Evolutionary conservation across 2,113 vertebrate species (phyloP).

Genomic region (Scytalopus superciliaris): DNA sequence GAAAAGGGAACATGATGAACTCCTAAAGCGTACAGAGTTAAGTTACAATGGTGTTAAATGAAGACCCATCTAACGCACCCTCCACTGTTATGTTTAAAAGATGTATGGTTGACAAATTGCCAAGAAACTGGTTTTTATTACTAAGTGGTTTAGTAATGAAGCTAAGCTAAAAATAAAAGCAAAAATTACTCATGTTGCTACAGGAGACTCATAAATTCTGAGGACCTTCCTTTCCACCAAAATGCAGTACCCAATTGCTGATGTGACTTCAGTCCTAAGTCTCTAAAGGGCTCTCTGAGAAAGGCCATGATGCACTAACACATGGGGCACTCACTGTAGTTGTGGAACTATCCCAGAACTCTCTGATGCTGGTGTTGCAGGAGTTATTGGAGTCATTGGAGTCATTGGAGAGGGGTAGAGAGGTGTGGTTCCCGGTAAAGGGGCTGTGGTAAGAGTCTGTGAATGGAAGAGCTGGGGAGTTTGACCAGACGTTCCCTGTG

Average conservation of each 20-base stretch:
- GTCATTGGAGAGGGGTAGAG: constrained; percentile 91
- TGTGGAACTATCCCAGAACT: constrained; percentile 98
- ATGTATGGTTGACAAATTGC: not conserved
- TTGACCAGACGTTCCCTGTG: constrained; percentile 86
- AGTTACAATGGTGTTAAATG: not conserved
- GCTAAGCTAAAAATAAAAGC: constrained; percentile 8
- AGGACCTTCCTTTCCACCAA: not conserved
- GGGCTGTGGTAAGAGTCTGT: constrained; percentile 90
- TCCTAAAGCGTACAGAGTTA: not conserved
- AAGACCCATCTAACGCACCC: not conserved
- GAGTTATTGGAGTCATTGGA: constrained; percentile 96
- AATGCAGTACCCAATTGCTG: not conserved
- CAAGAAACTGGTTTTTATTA: not conserved
- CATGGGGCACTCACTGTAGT: constrained; percentile 84
- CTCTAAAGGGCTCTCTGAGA: not conserved
- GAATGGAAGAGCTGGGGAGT: constrained; percentile 95
- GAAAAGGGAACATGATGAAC: not conserved
- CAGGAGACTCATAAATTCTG: not conserved
- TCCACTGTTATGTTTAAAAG: not conserved
- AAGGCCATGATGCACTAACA: not conserved
- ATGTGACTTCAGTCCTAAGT: not conserved
- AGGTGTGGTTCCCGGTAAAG: constrained; percentile 90
- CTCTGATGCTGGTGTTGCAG: constrained; percentile 92
- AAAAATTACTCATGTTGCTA: not conserved
- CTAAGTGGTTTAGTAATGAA: not conserved